These are phyloP conservation scores for Morinoia aosen DNA, from an alignment of 2,888 invertebrate species.

Conservation along the genomic window DNA sequence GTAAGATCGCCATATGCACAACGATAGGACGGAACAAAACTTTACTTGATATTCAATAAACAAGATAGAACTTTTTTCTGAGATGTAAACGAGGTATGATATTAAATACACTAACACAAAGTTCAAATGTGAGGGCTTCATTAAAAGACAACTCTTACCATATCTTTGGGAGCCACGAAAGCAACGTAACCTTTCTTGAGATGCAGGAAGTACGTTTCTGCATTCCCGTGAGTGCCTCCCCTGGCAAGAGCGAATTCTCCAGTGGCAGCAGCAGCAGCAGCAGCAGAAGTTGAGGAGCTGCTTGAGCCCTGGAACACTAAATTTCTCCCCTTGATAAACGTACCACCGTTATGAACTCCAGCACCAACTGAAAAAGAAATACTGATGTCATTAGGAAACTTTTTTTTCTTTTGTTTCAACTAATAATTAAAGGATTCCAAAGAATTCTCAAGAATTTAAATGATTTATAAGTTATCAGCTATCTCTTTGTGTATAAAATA, in stretches of 20 bases:
- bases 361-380: neutral
- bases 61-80: no score
- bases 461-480: no score
- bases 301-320: neutral
- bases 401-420: no score
- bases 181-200: neutral
- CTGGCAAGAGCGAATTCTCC: neutral
- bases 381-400: no score
- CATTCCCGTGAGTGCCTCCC: neutral
- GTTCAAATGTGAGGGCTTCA: neutral
- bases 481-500: no score
- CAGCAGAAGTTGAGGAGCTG: neutral
- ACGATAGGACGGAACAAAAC: neutral
- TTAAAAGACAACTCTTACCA: neutral
- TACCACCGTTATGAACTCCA: neutral
- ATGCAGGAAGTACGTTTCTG: neutral
- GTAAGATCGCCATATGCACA: no score
- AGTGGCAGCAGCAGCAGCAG: neutral
- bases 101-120: no score
- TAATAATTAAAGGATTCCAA: no score
- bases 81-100: no score
- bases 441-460: no score
- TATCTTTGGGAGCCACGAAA: neutral
- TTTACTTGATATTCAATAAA: neutral
- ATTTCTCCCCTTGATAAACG: neutral